Percentiles rank a stretch among this genome's conserved stretches.
Conservation (phyloP, 2,113 vertebrate species). For the Bothrops jararaca region DNA sequence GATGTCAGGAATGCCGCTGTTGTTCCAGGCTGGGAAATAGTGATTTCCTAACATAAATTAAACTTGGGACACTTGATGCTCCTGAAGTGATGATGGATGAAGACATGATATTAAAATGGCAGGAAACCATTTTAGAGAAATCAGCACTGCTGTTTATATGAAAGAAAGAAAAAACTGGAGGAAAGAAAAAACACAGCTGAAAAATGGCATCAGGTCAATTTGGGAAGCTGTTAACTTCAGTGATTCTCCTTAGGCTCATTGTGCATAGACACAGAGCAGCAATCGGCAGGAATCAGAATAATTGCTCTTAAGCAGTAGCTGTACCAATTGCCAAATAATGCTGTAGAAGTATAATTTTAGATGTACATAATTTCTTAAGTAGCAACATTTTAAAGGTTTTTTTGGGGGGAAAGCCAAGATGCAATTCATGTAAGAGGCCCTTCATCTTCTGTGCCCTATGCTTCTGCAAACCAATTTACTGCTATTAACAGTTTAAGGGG, state of each 20-base stretch:
- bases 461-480: neutral
- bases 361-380: neutral
- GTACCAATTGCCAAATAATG: neutral
- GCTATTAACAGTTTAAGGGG: neutral
- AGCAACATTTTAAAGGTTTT: neutral
- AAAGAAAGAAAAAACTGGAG: neutral
- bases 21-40: neutral
- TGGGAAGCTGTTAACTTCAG: neutral
- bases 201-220: neutral
- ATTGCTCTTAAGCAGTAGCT: neutral
- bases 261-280: neutral
- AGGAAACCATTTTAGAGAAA: neutral
- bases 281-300: neutral
- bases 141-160: neutral
- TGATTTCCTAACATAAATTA: constrained; percentile 15
- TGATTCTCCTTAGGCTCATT: neutral
- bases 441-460: neutral
- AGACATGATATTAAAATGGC: neutral
- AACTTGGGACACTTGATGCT: neutral
- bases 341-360: neutral
- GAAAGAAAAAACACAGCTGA: neutral
- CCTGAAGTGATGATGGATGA: neutral
- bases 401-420: neutral
- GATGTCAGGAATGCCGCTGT: neutral
- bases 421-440: neutral